Conservation (phyloP, 2,797 vertebrate genomes). For the Pseudotriccus pelzelni region DNA sequence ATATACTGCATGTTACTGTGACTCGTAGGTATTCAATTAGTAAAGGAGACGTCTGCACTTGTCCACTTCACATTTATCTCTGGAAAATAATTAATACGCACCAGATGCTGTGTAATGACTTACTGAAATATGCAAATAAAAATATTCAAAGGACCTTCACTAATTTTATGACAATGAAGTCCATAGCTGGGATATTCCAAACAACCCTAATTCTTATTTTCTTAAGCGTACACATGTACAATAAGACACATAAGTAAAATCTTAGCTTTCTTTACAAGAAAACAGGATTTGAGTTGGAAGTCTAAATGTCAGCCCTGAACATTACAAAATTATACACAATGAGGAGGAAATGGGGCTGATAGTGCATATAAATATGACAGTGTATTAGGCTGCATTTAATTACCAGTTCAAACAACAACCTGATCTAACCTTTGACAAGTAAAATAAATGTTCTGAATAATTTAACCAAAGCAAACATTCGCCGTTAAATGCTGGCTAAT, state of each 20-base stretch:
- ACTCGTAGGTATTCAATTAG: not conserved
- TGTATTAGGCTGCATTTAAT: constrained; percentile 79
- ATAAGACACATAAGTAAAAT: not conserved
- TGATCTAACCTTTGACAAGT: constrained; percentile 84
- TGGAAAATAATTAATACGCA: constrained; percentile 32
- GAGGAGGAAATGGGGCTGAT: constrained; percentile 68
- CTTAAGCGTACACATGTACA: not conserved
- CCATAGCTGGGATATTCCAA: not conserved
- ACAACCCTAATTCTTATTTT: not conserved
- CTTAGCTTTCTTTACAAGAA: constrained; percentile 21
- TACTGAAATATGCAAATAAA: constrained; percentile 10
- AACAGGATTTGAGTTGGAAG: constrained; percentile 47
- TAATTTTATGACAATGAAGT: not conserved
- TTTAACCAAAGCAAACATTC: constrained; percentile 89
- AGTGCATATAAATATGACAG: constrained; percentile 74
- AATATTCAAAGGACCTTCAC: not conserved
- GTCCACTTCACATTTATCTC: not conserved
- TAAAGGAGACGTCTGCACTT: not conserved
- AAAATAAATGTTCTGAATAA: constrained; percentile 88
- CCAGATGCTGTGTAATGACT: not conserved
- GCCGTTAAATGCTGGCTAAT: constrained; percentile 85
- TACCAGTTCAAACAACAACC: constrained; percentile 82
- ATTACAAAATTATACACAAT: constrained; percentile 72
- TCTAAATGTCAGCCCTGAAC: constrained; percentile 67
- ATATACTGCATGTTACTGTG: not conserved